Evolutionary conservation across 2,797 vertebrate genomes (phyloP), one percentile per base, ranked within the genome.

Genomic region (Hapalemur alaotrensis): DNA sequence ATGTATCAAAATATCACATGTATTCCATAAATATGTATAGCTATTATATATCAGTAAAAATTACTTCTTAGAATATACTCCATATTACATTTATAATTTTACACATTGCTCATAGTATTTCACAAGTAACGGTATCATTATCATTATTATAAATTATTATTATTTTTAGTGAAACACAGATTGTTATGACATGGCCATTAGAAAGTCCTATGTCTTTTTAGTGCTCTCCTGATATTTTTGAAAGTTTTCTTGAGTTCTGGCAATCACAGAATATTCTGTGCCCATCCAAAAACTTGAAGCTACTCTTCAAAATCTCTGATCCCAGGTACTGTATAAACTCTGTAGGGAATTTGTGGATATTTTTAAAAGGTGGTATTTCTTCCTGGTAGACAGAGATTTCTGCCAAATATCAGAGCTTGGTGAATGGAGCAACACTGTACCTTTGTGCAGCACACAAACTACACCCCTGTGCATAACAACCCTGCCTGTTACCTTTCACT

Each of bases 401-500:
- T 32, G 15, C 1, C 41, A 80, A 20, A n/a, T 75, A 18, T 67
- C 28, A 30, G 46, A 4, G 3, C 4, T 17, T 46, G 12, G 3
- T 73, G 67, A 76, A 2, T 82, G 50, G 22, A 23, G 10, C 13
- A 73, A 46, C 28, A 13, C 8, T 38, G 7, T 18, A 43, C 10
- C 7, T 73, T 28, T n/a, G 2, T 22, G 25, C 14, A 43, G n/a
- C 38, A 30, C 7, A 35, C n/a, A 38, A 7, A 38, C 50, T 15
- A 2, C 7, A 25, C 4, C 43, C 11, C 1, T 38, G 30, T 50
- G 57, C 4, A 7, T 3, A 14, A 20, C 3, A 70, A 2, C 2
- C 3, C 11, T n/a, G 8, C 8, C 43, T 43, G 2, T 8, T 43
- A 15, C 13, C 17, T n/a, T 46, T 41, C 18, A 61, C 25, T 46